Percentiles rank a stretch among this genome's conserved stretches.
phyloP scores from a whole-genome alignment of 2,797 vertebrate species.

The Tauraco hartlaubi region DNA sequence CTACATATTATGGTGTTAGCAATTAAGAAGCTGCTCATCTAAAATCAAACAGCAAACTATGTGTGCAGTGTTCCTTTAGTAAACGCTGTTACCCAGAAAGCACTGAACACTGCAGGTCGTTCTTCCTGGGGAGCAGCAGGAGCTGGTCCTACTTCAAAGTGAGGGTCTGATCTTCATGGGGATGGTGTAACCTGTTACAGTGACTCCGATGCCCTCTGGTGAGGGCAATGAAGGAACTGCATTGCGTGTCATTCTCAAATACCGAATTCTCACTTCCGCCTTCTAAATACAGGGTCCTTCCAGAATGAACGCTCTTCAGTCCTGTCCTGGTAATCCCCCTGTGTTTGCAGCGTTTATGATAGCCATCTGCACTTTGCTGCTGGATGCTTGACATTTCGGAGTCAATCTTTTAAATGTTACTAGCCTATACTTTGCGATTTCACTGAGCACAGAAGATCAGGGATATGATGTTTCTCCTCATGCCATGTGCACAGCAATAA shows the following conservation, averaged over 20 bases:
- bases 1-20: fast-evolving
- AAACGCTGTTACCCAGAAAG: not conserved
- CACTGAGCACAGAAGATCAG: not conserved
- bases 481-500: not conserved
- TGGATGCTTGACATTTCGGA: not conserved
- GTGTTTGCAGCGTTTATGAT: not conserved
- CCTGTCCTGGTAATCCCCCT: not conserved
- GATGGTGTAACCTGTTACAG: not conserved
- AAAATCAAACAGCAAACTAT: not conserved
- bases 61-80: not conserved
- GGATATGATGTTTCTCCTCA: not conserved
- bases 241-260: not conserved
- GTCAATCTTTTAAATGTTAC: not conserved
- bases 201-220: not conserved
- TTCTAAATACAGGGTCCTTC: not conserved
- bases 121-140: not conserved
- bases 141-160: not conserved
- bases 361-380: not conserved
- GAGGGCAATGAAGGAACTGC: not conserved
- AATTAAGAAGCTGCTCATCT: not conserved
- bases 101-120: not conserved
- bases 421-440: not conserved
- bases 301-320: not conserved
- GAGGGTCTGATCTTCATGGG: not conserved
- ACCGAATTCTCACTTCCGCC: fast-evolving